Base-by-base conservation (phyloP, 2,113 vertebrate species). In the Actenoides hombroni region DNA sequence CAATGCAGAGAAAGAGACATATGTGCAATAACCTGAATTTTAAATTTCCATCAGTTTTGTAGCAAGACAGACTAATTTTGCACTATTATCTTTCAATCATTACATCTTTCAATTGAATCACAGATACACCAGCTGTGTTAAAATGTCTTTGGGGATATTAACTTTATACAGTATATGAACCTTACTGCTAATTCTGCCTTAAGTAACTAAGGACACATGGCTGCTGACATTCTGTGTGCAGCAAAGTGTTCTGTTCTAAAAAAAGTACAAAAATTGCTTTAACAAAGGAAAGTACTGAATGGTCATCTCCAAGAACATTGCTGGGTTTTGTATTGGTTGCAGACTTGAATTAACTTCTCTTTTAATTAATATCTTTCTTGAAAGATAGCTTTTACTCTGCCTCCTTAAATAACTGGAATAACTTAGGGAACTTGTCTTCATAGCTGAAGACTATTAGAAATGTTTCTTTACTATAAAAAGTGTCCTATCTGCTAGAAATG, bases 21-120 rank as follows among this genome's bases (percentile, higher is more conserved):
- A 94, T 76, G 71, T 96, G 68, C 28, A 96, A 89, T 92, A 93
- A 96, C 57, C 25, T 91, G 71, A 86, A 93, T 96, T 97, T 96
- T 88, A 92, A 83, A 93, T 84, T 95, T 96, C 77, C 80, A 86
- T 96, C 80, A 84, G 61, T 92, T 96, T 92, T 91, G 85, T 94
- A 63, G 63, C 59, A 91, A 95, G 79, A 68, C 70, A 95, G 67
- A 59, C 71, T 86, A 91, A 96, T 93, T 97, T 96, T 95, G 94
- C 61, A 67, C 78, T 85, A 92, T 93, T 89, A 91, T 78, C 76
- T 94, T 97, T 93, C 90, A 83, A 95, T 94, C 77, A 76, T 86
- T 91, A 40, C 73, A 78, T 71, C 51, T 94, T 95, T 94, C 71
- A 94, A 67, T 83, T 86, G 92, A 94, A 95, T 95, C 57, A 68